These are phyloP conservation scores for Cricetomys ansorgei DNA, from an alignment of 2,113 vertebrate species.

Conservation along the genomic window DNA sequence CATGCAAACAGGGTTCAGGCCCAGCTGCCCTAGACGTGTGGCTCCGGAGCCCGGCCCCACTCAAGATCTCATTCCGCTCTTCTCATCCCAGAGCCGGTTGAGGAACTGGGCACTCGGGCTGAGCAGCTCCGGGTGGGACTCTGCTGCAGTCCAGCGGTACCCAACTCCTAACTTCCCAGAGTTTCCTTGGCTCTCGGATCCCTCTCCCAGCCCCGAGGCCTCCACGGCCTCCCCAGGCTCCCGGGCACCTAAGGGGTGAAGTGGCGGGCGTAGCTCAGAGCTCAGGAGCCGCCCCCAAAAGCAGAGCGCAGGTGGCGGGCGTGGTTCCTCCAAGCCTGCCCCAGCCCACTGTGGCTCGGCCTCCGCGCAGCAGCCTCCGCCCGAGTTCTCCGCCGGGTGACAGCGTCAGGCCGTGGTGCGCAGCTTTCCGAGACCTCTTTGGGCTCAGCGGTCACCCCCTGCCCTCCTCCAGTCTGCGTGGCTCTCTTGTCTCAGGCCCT, in stretches of 20 bases:
- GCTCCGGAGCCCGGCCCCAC: accelerated
- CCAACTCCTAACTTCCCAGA: conserved; percentile 80
- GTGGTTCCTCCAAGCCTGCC: conserved; percentile 57
- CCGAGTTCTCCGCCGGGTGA: neutral
- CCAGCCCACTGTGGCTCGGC: conserved; percentile 46
- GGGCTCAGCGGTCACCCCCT: neutral
- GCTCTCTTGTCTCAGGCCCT: conserved; percentile 65
- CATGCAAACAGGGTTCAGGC: conserved; percentile 18
- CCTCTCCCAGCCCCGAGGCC: neutral
- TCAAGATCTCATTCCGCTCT: neutral
- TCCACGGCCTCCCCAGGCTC: conserved; percentile 45
- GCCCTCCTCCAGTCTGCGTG: conserved; percentile 1
- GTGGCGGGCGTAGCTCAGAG: neutral
- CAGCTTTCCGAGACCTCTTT: neutral
- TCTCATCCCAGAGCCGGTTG: neutral
- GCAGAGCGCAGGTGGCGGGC: conserved; percentile 74
- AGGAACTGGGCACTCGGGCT: neutral
- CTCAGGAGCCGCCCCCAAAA: conserved; percentile 35
- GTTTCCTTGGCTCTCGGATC: conserved; percentile 55
- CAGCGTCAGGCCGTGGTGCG: conserved; percentile 43
- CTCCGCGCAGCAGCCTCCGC: conserved; percentile 40
- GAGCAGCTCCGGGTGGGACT: conserved; percentile 3
- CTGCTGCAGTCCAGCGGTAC: neutral
- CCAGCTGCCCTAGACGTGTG: neutral
- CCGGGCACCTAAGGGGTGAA: neutral